Conservation (phyloP, 2,888 invertebrate species). For the Microctonus aethiopoides region DNA sequence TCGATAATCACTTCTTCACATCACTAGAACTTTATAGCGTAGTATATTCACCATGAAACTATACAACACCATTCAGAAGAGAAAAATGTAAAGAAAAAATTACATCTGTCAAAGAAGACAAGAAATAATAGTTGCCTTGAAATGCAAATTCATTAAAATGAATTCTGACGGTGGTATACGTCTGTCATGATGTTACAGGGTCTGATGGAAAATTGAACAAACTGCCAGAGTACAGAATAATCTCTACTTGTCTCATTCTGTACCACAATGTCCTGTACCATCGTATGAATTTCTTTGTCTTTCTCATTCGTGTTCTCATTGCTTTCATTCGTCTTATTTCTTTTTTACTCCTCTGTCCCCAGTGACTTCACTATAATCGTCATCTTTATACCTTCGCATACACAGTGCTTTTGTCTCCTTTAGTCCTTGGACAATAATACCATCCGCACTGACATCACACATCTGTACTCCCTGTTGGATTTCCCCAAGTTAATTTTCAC, state of each 20-base stretch:
- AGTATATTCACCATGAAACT: neutral
- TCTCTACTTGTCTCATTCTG: neutral
- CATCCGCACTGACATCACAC: neutral
- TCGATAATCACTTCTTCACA: neutral
- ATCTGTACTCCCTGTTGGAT: conserved; percentile 33
- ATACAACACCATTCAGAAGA: neutral
- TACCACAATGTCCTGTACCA: neutral
- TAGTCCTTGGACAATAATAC: conserved; percentile 10
- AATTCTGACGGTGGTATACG: conserved; percentile 53
- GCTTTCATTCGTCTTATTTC: conserved; percentile 26
- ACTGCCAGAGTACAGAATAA: conserved; percentile 10
- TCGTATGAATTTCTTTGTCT: conserved; percentile 27
- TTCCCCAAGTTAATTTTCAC: conserved; percentile 54
- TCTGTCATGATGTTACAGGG: conserved; percentile 50
- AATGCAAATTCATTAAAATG: conserved; percentile 63
- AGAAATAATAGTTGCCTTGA: conserved; percentile 36
- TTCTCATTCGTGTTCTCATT: conserved; percentile 24
- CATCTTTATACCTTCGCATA: neutral
- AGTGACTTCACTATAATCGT: conserved; percentile 30
- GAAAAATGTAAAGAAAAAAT: neutral
- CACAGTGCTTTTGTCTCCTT: conserved; percentile 34
- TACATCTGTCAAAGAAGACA: neutral
- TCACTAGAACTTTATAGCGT: neutral
- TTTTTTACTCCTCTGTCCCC: conserved; percentile 16
- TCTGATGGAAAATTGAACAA: conserved; percentile 34